A percentile compares a stretch with the other conserved stretches of the same genome.
Conservation (phyloP, 2,797 vertebrate genomes). For the Sphaeramia orbicularis region DNA sequence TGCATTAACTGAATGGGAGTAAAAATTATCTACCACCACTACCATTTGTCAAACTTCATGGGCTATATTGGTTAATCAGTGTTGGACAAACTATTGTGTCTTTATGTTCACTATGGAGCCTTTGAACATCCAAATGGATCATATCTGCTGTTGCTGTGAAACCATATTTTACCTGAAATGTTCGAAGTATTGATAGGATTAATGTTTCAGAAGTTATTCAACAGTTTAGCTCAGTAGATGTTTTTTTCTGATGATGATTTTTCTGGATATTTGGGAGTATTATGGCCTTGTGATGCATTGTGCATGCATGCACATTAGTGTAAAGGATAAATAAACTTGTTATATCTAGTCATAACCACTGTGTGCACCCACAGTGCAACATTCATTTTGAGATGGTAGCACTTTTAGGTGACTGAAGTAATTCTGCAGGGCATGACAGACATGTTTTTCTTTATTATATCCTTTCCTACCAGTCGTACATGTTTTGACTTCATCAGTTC, state of each 20-base stretch:
- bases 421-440: background rate
- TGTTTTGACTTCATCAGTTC: constrained; percentile 21
- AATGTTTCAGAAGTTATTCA: too few species aligned
- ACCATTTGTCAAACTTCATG: too few species aligned
- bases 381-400: background rate
- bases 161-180: too few species aligned
- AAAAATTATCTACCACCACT: too few species aligned
- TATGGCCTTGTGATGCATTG: constrained; percentile 41
- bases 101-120: too few species aligned
- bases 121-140: too few species aligned
- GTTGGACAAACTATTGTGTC: too few species aligned
- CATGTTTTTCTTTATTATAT: constrained; percentile 8
- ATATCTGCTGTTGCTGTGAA: too few species aligned
- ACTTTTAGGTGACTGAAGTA: background rate
- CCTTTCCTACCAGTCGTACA: constrained; percentile 2
- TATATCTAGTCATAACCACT: constrained; percentile 11
- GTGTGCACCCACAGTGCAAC: background rate
- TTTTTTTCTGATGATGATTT: constrained; percentile 10
- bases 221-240: too few species aligned
- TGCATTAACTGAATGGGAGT: too few species aligned
- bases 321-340: constrained; percentile 23
- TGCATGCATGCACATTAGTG: constrained; percentile 14
- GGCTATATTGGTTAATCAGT: too few species aligned
- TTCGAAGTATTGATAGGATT: too few species aligned
- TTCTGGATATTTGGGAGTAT: constrained; percentile 67